These are phyloP conservation scores for Trogon surrucura DNA, from an alignment of 2,113 vertebrate species.

Conservation along the genomic window DNA sequence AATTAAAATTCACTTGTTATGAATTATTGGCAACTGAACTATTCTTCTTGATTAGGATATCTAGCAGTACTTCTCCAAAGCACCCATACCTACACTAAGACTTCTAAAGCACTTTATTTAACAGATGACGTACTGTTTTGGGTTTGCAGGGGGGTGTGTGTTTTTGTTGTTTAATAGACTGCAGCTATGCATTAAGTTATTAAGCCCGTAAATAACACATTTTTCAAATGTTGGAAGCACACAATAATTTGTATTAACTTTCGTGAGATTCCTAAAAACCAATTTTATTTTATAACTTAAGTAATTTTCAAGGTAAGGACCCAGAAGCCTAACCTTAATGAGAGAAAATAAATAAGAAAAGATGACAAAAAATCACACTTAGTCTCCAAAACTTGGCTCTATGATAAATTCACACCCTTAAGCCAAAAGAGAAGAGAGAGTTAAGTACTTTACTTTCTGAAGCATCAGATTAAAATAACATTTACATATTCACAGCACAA, in stretches of 20 bases:
- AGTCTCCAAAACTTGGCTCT: neutral
- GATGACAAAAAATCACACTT: neutral
- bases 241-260: neutral
- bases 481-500: neutral
- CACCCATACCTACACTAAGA: neutral
- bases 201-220: neutral
- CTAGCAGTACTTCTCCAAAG: neutral
- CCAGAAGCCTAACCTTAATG: neutral
- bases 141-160: neutral
- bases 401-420: neutral
- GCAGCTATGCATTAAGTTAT: neutral
- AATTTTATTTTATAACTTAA: rapidly evolving
- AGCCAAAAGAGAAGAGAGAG: neutral
- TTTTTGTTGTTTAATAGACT: neutral
- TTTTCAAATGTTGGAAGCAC: neutral
- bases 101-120: neutral
- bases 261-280: neutral
- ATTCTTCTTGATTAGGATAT: neutral
- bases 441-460: neutral
- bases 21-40: neutral
- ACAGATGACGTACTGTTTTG: neutral
- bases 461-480: neutral
- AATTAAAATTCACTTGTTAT: neutral
- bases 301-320: neutral
- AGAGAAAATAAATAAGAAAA: neutral